Percentiles rank a stretch among this genome's conserved stretches.
phyloP scores from a whole-genome alignment of 2,888 invertebrate genomes.

The Apeira syringaria region DNA sequence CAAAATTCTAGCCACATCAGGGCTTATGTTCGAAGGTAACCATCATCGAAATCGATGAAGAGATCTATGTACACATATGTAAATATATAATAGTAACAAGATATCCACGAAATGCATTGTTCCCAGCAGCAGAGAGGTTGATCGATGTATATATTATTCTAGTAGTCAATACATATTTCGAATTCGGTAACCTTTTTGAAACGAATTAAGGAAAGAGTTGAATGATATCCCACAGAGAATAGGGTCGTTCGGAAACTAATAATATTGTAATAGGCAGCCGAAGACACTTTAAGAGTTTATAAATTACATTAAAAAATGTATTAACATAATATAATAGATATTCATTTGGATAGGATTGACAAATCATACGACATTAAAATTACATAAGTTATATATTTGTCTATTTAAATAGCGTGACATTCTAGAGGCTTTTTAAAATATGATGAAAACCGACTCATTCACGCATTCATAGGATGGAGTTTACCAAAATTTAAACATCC shows the following conservation, averaged over 20 bases:
- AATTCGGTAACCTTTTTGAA: constrained; percentile 18
- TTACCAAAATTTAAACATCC: no score
- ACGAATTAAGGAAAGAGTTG: constrained; percentile 2
- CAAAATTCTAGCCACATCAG: no score
- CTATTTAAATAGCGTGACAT: not conserved
- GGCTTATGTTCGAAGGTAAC: no score
- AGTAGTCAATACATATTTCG: no score
- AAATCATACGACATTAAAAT: constrained; percentile 51
- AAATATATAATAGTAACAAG: no score
- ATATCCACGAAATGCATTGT: no score
- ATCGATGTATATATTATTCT: no score
- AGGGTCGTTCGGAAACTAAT: constrained; percentile 31
- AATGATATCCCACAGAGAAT: constrained; percentile 32
- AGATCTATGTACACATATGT: no score
- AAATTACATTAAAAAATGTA: constrained; percentile 27
- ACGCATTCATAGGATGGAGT: no score
- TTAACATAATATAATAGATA: constrained; percentile 48
- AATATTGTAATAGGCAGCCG: constrained; percentile 33
- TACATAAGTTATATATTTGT: not conserved
- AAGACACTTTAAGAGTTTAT: constrained; percentile 29
- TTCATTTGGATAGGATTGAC: constrained; percentile 61
- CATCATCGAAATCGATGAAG: no score
- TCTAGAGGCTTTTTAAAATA: not conserved
- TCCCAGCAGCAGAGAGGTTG: no score
- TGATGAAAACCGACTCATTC: no score